Base-by-base conservation (phyloP, 1,140 invertebrate species). In the Macrosteles quadrilineatus region DNA sequence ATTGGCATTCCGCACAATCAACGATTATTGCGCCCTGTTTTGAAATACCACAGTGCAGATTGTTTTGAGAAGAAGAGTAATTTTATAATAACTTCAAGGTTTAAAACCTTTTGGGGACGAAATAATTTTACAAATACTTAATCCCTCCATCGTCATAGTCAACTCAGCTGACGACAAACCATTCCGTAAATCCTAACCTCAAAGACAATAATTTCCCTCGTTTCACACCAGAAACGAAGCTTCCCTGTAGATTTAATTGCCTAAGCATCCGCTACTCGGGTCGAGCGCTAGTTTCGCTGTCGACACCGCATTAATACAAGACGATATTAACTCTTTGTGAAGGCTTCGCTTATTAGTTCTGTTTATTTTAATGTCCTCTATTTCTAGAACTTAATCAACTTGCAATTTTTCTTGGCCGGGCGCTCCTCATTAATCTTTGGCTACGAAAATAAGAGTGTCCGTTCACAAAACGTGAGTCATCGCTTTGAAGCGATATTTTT, bases 341-440 rank as follows among this genome's bases (percentile, higher is more conserved):
- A 4, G 4, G 14, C 47, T 21, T 3, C 21, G 21, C 14, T 36
- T 50, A 21, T 50, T 17, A 21, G 47, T 19, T 50, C 47, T 50
- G 47, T 50, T 50, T 50, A 50, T 50, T 50, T 50, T 50, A 50
- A 50, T 50, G 47, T 50, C 47, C 47, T 17, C 47, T 50, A 50
- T 50, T 50, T 50, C 47, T n/a, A 50, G 47, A 50, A 50, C 47
- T 50, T 50, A 50, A 50, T 50, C 47, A 50, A 50, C 14, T 50
- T 50, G 47, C 47, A 50, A 50, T 50, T 50, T 50, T 50, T 50
- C 47, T 50, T 50, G 47, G 47, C 47, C 6, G 4, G 14, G 47
- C 6, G n/a, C 4, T n/a, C 47, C 47, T 21, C 21, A 50, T 50
- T 19, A 50, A 50, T 50, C 47, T 50, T 21, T 21, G 14, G 47